phyloP scores from a whole-genome alignment of 2,888 invertebrate genomes.

The Molorchus minor region DNA sequence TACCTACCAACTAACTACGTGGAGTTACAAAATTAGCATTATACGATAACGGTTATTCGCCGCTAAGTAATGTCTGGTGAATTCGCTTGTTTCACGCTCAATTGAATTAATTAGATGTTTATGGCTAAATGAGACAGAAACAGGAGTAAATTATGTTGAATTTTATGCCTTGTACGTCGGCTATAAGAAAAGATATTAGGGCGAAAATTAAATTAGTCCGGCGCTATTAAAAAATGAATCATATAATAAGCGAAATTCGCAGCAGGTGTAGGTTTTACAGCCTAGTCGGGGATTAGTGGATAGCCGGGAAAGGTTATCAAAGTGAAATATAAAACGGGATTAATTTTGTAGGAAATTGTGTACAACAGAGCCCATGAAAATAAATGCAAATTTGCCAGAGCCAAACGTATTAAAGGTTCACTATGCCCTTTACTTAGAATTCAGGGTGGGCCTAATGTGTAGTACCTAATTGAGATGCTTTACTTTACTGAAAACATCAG shows the following conservation, averaged over 20 bases:
- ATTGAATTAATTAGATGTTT: slow-evolving; percentile 18
- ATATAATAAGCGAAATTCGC: not conserved
- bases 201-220: not conserved
- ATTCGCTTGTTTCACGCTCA: slow-evolving; percentile 13
- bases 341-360: too few species aligned
- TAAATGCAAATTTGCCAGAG: too few species aligned
- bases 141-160: not conserved
- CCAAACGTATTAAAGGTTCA: too few species aligned
- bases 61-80: slow-evolving; percentile 5
- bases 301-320: too few species aligned
- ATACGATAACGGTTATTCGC: not conserved
- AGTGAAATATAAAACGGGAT: too few species aligned
- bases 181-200: not conserved
- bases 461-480: too few species aligned
- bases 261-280: not conserved
- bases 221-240: not conserved
- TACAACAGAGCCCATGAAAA: too few species aligned
- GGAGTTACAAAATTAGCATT: slow-evolving; percentile 8
- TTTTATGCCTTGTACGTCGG: slow-evolving; percentile 5
- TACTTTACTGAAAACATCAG: too few species aligned
- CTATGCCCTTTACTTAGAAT: too few species aligned
- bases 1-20: not conserved
- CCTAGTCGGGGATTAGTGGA: too few species aligned
- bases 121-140: slow-evolving; percentile 10
- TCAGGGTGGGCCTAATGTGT: too few species aligned